These are phyloP conservation scores for Ommatoiulus sabulosus DNA, from an alignment of 2,888 invertebrate genomes.

Conservation along the genomic window DNA sequence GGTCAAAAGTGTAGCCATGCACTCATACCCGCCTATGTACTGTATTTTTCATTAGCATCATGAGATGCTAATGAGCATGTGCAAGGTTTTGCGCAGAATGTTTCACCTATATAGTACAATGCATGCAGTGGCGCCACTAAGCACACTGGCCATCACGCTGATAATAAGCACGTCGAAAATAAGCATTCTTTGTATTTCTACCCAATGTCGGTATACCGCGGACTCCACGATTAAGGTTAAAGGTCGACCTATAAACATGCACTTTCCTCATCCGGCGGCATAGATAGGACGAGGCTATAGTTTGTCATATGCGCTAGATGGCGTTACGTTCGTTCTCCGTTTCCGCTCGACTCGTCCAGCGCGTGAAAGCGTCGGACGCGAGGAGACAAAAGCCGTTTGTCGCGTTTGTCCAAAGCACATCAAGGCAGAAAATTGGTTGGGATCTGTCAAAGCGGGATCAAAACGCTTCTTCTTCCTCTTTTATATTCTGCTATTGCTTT, in stretches of 20 bases:
- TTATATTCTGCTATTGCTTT: not conserved
- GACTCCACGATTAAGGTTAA: not conserved
- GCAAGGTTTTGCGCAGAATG: too few species aligned
- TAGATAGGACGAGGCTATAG: not conserved
- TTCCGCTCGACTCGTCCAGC: not conserved
- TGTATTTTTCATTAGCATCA: too few species aligned
- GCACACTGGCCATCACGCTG: too few species aligned
- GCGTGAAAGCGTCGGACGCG: conserved; percentile 2
- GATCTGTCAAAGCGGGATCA: conserved; percentile 26
- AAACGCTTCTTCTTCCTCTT: conserved; percentile 27
- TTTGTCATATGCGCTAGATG: not conserved
- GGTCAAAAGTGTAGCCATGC: too few species aligned
- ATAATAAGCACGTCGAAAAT: too few species aligned
- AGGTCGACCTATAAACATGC: not conserved
- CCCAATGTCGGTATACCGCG: too few species aligned
- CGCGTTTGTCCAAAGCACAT: conserved; percentile 28
- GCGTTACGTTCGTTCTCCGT: not conserved
- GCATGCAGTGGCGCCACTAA: too few species aligned
- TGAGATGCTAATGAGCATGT: too few species aligned
- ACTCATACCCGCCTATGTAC: too few species aligned
- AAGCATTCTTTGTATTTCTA: too few species aligned
- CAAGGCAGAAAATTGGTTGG: conserved; percentile 22
- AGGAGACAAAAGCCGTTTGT: conserved; percentile 18
- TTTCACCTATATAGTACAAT: too few species aligned
- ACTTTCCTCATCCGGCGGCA: not conserved